Evolutionary conservation across 2,888 invertebrate genomes (phyloP), one percentile per base, ranked within the genome.

Genomic region (Baccha elongata): DNA sequence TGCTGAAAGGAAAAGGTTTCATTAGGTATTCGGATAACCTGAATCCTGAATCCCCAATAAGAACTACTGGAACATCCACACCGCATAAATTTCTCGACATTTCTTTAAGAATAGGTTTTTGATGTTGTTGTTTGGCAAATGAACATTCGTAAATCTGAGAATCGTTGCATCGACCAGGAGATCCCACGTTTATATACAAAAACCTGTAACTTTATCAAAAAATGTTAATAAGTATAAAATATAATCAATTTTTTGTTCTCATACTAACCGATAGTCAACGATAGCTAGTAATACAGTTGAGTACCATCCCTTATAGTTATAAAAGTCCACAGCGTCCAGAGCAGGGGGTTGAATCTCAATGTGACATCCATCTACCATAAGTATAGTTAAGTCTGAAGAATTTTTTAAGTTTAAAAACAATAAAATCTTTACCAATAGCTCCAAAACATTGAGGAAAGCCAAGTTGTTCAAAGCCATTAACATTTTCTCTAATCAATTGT

Each of bases 251-350:
- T 23, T 4, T 23, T 23, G 3, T 23, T 23, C 3, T 23, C 23
- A 23, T 5, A 23, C 5, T 5, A 23, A 46, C 46, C 46, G 17
- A 46, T 46, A 46, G 11, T 46, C 46, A 10, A 46, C 46, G 15
- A 46, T 19, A 17, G 46, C 46, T 19, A 46, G 21, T 46, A 46
- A 46, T 1, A 46, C 46, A 19, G 46, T 46, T 19, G 46, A 46
- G 15, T 46, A 46, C 46, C 46, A 46, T 19, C 46, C 19, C 6
- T 37, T 55, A 3, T 35, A 35, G 11, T 35, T 35, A 11, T 35
- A 11, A 11, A 2, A 6, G 3, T 35, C 35, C 8, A 35, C 35
- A 35, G 35, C 35, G 8, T 6, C 35, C 11, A 11, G 5, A 11
- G 35, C 35, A 11, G 35, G 35, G 2, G 35, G 35, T 35, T 35